Conservation (phyloP, 2,113 vertebrate species). For the Scortum barcoo region DNA sequence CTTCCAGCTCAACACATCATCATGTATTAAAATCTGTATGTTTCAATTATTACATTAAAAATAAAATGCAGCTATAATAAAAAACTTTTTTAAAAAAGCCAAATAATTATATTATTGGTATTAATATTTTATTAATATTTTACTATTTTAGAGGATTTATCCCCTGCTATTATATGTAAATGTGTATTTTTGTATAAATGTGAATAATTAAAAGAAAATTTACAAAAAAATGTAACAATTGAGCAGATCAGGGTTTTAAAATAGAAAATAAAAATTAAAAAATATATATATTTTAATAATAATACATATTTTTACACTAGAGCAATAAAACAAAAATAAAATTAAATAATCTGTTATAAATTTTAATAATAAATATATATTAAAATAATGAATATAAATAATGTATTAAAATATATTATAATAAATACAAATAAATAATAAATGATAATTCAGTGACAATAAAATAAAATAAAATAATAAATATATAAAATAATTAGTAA, state of each 20-base stretch:
- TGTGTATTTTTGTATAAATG: neutral
- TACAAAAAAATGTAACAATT: neutral
- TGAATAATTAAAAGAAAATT: neutral
- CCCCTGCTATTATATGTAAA: neutral
- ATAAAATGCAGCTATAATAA: no score
- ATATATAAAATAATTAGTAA: neutral
- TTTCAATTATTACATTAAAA: no score
- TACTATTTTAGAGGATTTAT: neutral
- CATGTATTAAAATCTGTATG: neutral
- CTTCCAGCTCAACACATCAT: neutral
- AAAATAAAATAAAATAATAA: neutral
- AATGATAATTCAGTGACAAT: neutral
- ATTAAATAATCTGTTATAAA: no score
- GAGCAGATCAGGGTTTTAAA: neutral
- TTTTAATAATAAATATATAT: no score
- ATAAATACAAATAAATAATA: no score
- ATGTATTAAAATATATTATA: no score
- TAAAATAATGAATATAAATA: no score
- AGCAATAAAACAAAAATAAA: neutral
- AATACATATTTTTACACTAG: neutral
- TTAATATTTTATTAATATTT: neutral
- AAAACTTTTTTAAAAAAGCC: no score
- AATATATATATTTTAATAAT: neutral
- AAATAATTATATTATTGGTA: neutral
- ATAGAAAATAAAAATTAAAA: neutral